phyloP scores from a whole-genome alignment of 1,140 invertebrate genomes.

The Lordiphosa clarofinis region DNA sequence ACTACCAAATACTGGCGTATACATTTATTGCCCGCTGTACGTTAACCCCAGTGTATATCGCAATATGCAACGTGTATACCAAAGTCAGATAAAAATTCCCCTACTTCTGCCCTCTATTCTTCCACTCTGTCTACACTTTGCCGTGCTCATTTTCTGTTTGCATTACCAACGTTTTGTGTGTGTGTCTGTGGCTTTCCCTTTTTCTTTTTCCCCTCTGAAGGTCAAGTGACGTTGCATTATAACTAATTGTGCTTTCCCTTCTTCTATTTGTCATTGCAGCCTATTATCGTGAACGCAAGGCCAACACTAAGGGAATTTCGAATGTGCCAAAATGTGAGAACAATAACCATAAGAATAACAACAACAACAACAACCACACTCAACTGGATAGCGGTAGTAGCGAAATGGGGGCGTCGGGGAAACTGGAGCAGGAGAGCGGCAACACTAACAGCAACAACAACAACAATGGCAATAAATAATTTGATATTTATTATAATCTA shows the following conservation, averaged over 20 bases:
- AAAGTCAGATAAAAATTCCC: too few species aligned
- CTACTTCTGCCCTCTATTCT: too few species aligned
- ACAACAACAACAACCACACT: conserved; percentile 19
- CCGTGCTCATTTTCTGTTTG: conserved; percentile 1
- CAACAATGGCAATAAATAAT: conserved; percentile 56
- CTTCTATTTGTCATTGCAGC: conserved; percentile 26
- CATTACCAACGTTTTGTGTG: conserved; percentile 9
- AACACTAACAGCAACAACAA: conserved; percentile 15
- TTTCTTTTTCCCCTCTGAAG: conserved; percentile 48
- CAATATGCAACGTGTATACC: too few species aligned
- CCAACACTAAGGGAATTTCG: conserved; percentile 17
- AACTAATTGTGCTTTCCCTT: conserved; percentile 30
- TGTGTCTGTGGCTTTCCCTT: conserved; percentile 58
- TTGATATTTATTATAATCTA: conserved; percentile 63
- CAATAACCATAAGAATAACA: conserved; percentile 17
- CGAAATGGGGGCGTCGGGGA: conserved; percentile 29
- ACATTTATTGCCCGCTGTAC: too few species aligned
- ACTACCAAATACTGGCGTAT: too few species aligned
- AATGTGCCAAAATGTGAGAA: conserved; percentile 33
- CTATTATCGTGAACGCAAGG: conserved; percentile 32
- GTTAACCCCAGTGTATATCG: too few species aligned
- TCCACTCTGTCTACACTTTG: not conserved
- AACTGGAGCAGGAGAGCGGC: conserved; percentile 9
- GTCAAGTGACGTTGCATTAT: conserved; percentile 44
- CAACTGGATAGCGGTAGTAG: conserved; percentile 31